Base-by-base conservation (phyloP, 2,888 invertebrate species). In the Lepidochrysops patricia region DNA sequence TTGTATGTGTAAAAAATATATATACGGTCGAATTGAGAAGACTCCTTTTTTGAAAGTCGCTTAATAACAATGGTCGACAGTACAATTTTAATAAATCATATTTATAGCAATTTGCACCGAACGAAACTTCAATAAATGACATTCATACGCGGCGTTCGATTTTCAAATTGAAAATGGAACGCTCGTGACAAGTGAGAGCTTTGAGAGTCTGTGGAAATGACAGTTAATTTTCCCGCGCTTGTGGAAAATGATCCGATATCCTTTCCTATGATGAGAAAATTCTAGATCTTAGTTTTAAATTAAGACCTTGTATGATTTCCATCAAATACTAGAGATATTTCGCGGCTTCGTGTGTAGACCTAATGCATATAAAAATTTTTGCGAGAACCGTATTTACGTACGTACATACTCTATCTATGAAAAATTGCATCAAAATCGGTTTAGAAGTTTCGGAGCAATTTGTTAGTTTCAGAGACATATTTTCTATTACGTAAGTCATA, bases 161-260 rank as follows among this genome's bases (percentile, higher is more conserved):
- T 52, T 52, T 52, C 27, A 52, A 43, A 27, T 52, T 52, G 52
- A 27, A 52, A 26, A 52, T 27, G 13, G 27, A 52, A 52, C 27
- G 27, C 52, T 27, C 27, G 13, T 52, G 52, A 13, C 52, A 27
- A 7, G 27, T 50, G 27, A 50, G 50, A 3, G 26, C 27, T 50
- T 52, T 52, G 52, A 52, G 52, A 7, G 26, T 27, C 27, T 52
- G 52, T 52, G 52, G 26, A 27, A 26, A 27, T 27, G 52, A 52
- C 52, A 52, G 52, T 27, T 52, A 26, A 52, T 52, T 43, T 52
- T 52, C 52, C 2, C 27, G 52, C 52, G 27, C 52, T 7, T 26
- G 4, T 52, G 27, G 52, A 52, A 52, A 52, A 27, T 27, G 13
- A 52, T 43, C 9, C 9, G 12, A 19, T 19, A 7, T 43, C 23